Conservation (phyloP, 2,797 vertebrate genomes). For the Picus viridis region DNA sequence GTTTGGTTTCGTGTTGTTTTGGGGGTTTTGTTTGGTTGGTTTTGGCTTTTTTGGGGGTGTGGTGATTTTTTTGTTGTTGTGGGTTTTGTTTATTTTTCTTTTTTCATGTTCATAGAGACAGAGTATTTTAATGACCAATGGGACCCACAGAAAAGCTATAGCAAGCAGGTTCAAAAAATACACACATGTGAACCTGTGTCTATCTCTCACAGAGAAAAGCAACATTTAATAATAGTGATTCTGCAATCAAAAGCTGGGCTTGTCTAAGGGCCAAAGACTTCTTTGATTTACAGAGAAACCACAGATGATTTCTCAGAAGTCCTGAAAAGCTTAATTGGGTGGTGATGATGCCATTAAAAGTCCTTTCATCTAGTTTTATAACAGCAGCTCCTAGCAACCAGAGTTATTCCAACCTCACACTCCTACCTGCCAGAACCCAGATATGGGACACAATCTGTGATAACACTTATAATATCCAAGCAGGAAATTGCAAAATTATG, state of each 20-base stretch:
- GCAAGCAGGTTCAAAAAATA: background rate
- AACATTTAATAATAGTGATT: background rate
- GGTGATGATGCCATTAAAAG: background rate
- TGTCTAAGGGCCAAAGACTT: background rate
- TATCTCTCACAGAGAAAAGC: background rate
- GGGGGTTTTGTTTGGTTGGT: background rate
- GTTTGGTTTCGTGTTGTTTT: background rate
- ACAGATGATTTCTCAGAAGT: background rate
- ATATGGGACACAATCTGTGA: conserved; percentile 5
- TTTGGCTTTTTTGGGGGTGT: no score
- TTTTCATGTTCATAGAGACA: background rate
- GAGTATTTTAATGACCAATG: background rate
- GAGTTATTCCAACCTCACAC: background rate
- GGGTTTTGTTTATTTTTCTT: background rate
- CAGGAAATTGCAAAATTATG: conserved; percentile 42
- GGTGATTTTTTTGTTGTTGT: background rate
- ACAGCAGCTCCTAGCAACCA: conserved; percentile 50
- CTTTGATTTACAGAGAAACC: background rate
- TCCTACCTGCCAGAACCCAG: conserved; percentile 16
- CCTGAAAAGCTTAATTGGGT: conserved; percentile 17
- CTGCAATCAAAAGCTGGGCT: background rate
- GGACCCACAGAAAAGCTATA: background rate
- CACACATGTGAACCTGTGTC: accelerated
- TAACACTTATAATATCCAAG: background rate
- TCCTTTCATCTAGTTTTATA: background rate